phyloP scores from a whole-genome alignment of 2,113 vertebrate genomes.

The Erinaceus europaeus region DNA sequence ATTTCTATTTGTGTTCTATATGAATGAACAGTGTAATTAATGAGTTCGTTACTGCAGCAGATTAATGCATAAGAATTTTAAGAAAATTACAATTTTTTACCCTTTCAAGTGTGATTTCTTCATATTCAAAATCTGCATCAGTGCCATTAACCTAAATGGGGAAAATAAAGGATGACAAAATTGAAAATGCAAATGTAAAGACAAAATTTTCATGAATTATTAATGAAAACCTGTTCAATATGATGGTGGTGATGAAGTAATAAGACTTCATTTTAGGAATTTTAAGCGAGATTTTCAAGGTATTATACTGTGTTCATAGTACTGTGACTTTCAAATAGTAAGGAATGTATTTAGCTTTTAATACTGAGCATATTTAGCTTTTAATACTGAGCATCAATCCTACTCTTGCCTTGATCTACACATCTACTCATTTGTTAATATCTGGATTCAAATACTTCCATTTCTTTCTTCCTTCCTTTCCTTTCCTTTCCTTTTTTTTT shows the following conservation, averaged over 20 bases:
- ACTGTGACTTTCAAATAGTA: background rate
- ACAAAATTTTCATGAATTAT: constrained; percentile 37
- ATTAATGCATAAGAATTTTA: constrained; percentile 33
- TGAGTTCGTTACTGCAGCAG: constrained; percentile 35
- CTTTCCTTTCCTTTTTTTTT: too few relatives aligned
- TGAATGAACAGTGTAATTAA: constrained; percentile 35
- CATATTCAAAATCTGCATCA: constrained; percentile 97
- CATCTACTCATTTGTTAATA: background rate
- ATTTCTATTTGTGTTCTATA: background rate
- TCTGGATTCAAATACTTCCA: too few relatives aligned
- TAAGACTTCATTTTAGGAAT: constrained; percentile 4
- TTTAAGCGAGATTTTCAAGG: background rate
- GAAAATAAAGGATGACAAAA: constrained; percentile 47
- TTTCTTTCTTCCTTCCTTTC: too few relatives aligned
- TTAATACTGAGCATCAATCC: constrained; percentile 1
- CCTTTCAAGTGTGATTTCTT: constrained; percentile 98
- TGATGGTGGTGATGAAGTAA: constrained; percentile 12
- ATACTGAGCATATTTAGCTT: background rate
- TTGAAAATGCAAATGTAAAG: constrained; percentile 28
- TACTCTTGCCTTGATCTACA: background rate
- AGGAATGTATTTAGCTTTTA: background rate
- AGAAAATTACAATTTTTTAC: constrained; percentile 80
- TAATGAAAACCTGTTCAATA: constrained; percentile 49
- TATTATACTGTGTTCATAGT: background rate
- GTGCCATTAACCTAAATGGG: constrained; percentile 93